phyloP scores from a whole-genome alignment of 2,113 vertebrate species.

The Hucho hucho region DNA sequence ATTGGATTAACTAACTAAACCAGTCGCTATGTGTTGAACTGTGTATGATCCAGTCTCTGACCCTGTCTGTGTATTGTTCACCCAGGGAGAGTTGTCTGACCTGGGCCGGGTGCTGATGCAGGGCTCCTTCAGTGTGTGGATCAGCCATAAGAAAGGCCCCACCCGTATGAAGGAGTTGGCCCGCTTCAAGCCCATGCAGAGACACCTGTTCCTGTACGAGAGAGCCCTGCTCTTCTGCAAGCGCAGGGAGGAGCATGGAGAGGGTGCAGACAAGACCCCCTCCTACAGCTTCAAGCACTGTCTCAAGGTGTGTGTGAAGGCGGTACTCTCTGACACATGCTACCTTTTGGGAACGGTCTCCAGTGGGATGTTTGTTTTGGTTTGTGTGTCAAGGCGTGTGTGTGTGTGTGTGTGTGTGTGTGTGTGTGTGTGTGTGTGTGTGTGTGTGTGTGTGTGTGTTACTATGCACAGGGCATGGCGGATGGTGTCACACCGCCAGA shows the following conservation, averaged over 20 bases:
- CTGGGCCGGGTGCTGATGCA: conserved; percentile 92
- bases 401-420: not conserved
- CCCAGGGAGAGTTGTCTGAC: conserved; percentile 87
- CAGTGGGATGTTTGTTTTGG: conserved; percentile 21
- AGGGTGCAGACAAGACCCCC: conserved; percentile 84
- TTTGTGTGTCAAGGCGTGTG: not conserved
- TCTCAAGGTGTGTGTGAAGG: conserved; percentile 73
- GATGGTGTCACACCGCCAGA: conserved; percentile 31
- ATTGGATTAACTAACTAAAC: conserved; percentile 74
- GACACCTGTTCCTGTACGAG: conserved; percentile 95
- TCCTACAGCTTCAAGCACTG: conserved; percentile 96
- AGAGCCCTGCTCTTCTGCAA: conserved; percentile 93
- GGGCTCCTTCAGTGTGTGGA: conserved; percentile 95
- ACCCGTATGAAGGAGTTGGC: conserved; percentile 96
- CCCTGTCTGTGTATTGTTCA: conserved; percentile 38
- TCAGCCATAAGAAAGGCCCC: conserved; percentile 86
- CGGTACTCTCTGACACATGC: not conserved
- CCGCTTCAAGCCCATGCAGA: conserved; percentile 97
- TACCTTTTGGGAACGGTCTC: not conserved
- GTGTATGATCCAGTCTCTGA: conserved; percentile 73
- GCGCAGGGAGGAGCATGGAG: conserved; percentile 84
- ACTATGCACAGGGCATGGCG: conserved; percentile 9
- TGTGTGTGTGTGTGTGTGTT: not conserved
- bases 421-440: not conserved
- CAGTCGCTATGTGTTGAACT: not conserved